These are phyloP conservation scores for Cabera pusaria DNA, from an alignment of 2,888 invertebrate species.

Conservation along the genomic window DNA sequence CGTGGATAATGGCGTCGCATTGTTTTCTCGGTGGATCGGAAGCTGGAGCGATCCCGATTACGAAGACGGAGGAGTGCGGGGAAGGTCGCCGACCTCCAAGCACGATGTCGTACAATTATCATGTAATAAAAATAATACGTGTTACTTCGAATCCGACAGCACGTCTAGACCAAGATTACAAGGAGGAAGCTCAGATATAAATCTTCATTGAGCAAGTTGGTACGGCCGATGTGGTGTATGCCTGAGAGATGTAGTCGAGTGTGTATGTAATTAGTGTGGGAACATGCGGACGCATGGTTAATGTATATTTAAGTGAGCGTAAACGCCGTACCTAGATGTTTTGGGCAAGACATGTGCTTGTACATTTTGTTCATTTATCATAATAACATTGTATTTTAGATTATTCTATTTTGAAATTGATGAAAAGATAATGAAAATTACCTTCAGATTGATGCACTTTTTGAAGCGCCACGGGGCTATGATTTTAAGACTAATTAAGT, in stretches of 20 bases:
- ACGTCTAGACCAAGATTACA: slow-evolving; percentile 48
- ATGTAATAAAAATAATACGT: slow-evolving; percentile 65
- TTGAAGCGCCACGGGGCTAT: no score
- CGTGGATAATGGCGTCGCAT: slow-evolving; percentile 58
- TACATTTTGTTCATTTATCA: slow-evolving; percentile 8
- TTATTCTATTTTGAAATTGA: neutral
- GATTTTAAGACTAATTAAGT: no score
- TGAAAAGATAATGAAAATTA: no score
- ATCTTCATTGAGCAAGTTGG: slow-evolving; percentile 25
- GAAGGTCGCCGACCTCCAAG: slow-evolving; percentile 56
- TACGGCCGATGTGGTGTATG: slow-evolving; percentile 5
- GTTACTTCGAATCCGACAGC: slow-evolving; percentile 52
- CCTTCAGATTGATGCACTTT: no score
- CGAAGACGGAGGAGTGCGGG: slow-evolving; percentile 19
- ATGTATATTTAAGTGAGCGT: slow-evolving; percentile 19
- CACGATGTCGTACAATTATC: slow-evolving; percentile 63
- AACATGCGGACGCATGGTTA: slow-evolving; percentile 13
- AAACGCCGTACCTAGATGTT: slow-evolving; percentile 4
- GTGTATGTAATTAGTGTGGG: slow-evolving; percentile 20
- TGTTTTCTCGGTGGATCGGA: slow-evolving; percentile 46
- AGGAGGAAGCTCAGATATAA: slow-evolving; percentile 38
- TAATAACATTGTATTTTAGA: slow-evolving; percentile 2
- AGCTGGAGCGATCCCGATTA: slow-evolving; percentile 49
- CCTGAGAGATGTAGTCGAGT: slow-evolving; percentile 6
- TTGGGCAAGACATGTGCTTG: slow-evolving; percentile 7